Conservation (phyloP, 2,113 vertebrate species). For the Anoura caudifer region DNA sequence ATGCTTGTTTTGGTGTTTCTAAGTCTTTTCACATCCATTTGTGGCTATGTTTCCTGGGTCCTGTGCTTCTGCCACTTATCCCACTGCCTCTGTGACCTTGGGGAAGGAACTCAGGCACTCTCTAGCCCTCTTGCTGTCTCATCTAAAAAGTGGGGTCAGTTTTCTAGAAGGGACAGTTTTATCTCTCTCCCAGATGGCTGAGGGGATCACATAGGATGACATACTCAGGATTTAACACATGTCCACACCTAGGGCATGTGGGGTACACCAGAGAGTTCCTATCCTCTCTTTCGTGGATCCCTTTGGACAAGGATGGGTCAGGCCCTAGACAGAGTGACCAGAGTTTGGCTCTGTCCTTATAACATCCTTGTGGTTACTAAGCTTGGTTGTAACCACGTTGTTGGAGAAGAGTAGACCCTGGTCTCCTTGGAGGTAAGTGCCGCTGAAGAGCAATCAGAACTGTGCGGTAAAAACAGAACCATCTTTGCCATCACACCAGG, state of each 20-base stretch:
- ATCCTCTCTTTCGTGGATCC: not conserved
- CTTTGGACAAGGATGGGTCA: not conserved
- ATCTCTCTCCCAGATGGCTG: not conserved
- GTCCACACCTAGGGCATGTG: no score
- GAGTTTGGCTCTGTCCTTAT: not conserved
- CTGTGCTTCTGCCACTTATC: not conserved
- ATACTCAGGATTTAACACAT: no score
- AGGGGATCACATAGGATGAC: not conserved
- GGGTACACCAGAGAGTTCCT: no score
- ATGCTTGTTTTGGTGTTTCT: not conserved
- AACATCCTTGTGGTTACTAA: not conserved
- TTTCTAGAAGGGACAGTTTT: not conserved
- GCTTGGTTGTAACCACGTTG: no score
- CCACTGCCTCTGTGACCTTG: not conserved
- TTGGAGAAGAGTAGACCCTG: not conserved
- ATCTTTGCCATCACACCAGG: not conserved
- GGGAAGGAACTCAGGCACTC: not conserved
- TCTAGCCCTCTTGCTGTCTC: not conserved
- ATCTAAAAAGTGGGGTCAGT: not conserved
- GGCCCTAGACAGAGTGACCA: rapidly evolving
- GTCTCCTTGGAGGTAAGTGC: not conserved
- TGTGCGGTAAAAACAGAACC: not conserved
- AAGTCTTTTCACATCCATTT: not conserved
- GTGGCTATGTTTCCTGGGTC: not conserved
- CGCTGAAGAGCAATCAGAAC: not conserved